Percentiles rank a stretch among this genome's conserved stretches.
Evolutionary conservation across 2,113 vertebrate genomes (phyloP).

Genomic region (Scartelaos histophorus): DNA sequence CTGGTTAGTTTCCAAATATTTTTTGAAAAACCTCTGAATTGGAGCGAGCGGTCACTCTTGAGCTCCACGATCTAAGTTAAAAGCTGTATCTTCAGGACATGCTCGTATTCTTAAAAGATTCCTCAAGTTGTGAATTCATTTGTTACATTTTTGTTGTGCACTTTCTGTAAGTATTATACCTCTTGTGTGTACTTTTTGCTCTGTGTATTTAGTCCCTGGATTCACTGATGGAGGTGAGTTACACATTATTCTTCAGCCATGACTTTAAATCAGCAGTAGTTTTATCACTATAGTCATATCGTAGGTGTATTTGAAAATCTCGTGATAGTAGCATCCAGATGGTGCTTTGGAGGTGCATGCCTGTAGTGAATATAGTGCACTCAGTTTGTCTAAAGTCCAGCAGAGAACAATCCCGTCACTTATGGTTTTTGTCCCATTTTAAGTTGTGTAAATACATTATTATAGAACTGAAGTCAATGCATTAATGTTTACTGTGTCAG

Average conservation of each 20-base stretch:
- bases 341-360: conserved; percentile 1
- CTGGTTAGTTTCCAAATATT: too few species aligned
- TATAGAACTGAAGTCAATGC: neutral
- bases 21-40: too few species aligned
- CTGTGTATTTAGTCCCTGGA: neutral
- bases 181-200: too few species aligned
- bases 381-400: neutral
- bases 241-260: neutral
- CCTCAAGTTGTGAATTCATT: too few species aligned
- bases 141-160: too few species aligned
- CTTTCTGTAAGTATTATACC: too few species aligned
- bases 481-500: neutral
- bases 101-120: too few species aligned
- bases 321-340: neutral
- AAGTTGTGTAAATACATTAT: neutral
- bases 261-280: neutral
- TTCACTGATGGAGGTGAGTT: neutral
- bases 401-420: neutral
- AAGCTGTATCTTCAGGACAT: too few species aligned
- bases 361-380: neutral
- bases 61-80: too few species aligned
- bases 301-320: neutral
- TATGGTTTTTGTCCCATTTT: neutral
- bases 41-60: too few species aligned
- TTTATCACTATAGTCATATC: neutral